These are phyloP conservation scores for Oscheius sp. DNA, from an alignment of 2,888 invertebrate genomes.

Conservation along the genomic window DNA sequence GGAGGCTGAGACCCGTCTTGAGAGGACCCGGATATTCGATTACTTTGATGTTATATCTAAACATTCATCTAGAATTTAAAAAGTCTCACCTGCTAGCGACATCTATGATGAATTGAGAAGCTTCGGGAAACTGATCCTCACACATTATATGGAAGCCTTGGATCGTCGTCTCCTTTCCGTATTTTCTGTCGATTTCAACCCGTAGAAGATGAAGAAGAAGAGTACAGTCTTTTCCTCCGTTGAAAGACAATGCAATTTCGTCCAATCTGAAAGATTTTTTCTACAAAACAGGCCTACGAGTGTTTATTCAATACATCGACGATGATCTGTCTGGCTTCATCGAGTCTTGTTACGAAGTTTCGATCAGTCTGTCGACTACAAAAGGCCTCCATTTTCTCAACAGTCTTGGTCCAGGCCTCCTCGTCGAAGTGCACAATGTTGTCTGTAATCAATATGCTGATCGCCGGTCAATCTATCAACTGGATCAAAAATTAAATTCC, in stretches of 20 bases:
- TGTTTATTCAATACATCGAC: conserved; percentile 69
- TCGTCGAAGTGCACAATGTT: conserved; percentile 70
- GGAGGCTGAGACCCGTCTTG: conserved; percentile 78
- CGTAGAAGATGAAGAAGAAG: conserved; percentile 81
- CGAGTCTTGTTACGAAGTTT: conserved; percentile 56
- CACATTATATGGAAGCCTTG: conserved; percentile 84
- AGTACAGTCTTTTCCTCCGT: conserved; percentile 98
- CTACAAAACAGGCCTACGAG: conserved; percentile 36
- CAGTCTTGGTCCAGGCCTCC: conserved; percentile 70
- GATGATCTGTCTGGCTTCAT: conserved; percentile 70
- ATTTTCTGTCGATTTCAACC: conserved; percentile 61
- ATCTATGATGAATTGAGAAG: conserved; percentile 82
- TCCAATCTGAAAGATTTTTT: conserved; percentile 72
- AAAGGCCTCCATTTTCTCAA: conserved; percentile 53
- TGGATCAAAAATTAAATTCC: background rate
- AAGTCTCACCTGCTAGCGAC: conserved; percentile 43
- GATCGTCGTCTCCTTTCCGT: conserved; percentile 53
- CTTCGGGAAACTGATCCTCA: conserved; percentile 83
- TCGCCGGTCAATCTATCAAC: no score
- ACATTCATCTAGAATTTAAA: background rate
- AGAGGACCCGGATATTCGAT: conserved; percentile 79
- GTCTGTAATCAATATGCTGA: no score
- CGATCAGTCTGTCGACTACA: conserved; percentile 31
- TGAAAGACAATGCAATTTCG: conserved; percentile 89
- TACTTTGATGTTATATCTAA: conserved; percentile 79